Base-by-base conservation (phyloP, 1,140 invertebrate genomes). In the Patella vulgata region DNA sequence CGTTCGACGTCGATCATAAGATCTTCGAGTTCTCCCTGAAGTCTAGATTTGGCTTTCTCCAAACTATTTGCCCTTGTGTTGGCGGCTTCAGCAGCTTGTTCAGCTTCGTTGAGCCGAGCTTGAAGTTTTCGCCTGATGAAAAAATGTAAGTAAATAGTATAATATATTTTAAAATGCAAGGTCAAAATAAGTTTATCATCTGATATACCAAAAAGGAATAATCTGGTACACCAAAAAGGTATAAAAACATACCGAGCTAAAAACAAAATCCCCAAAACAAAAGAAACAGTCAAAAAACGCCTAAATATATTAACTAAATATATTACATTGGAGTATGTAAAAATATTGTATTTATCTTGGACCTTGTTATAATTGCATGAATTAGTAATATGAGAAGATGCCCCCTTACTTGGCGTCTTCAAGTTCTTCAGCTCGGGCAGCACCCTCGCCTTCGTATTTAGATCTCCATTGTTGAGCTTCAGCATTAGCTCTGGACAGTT, bases 11-110 rank as follows among this genome's bases (percentile, higher is more conserved):
- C 97, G 75, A 98, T 90, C 86, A 95, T 93, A 73, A 99, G 88
- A 84, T 99, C 97, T 85, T 99, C 97, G 75, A 99, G 91, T 87
- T 99, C 97, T 68, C 94, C 96, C 70, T 93, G 89, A 69, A 99
- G 88, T 71, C 96, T 90, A 85, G 96, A 92, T 85, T 98, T 98
- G 81, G 93, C 95, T 89, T 99, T 99, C 82, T 99, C 97, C 60
- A 98, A 88, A 60, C 93, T 93, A 77, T 94, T 91, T 80, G 94
- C 93, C 88, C 98, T 98, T 85, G 94, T 92, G 88, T 98, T 96
- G 81, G 98, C 92, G 44, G 93, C 93, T 85, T 99, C 97, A 77
- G 78, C 60, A 50, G 68, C 68, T 46, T 97, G 95, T 84, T 99
- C 96, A 72, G 96, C 94, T 85, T 99, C 97, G 74, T 94, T 93